Percentiles rank a stretch among this genome's conserved stretches.
Evolutionary conservation across 2,113 vertebrate genomes (phyloP).

Genomic region (Limnothrissa miodon): DNA sequence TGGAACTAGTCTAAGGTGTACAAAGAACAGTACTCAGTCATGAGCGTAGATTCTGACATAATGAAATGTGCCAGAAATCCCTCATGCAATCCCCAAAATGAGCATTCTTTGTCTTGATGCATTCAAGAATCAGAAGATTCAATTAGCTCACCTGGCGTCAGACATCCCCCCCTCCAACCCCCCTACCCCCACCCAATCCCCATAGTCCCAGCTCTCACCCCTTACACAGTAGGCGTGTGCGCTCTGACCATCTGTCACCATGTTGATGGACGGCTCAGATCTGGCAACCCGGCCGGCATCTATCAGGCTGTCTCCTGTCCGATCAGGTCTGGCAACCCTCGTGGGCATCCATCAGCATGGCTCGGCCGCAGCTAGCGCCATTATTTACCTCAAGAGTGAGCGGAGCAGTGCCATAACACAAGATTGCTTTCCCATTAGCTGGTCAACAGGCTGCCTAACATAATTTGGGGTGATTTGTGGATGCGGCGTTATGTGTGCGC

Average conservation of each 20-base stretch:
- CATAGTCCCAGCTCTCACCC: background rate
- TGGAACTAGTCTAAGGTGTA: background rate
- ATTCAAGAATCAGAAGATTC: background rate
- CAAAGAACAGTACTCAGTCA: background rate
- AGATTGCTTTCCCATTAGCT: constrained; percentile 49
- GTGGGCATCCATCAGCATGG: constrained; percentile 27
- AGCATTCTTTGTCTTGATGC: background rate
- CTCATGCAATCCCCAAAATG: background rate
- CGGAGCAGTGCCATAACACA: constrained; percentile 35
- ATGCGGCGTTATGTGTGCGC: constrained; percentile 35
- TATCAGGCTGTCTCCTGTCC: constrained; percentile 25
- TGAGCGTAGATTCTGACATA: background rate
- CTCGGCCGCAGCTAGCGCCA: constrained; percentile 8
- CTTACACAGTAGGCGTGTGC: background rate
- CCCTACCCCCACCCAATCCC: background rate
- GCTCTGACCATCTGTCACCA: background rate
- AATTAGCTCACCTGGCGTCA: constrained; percentile 3
- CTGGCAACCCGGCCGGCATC: constrained; percentile 18
- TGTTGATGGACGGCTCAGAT: constrained; percentile 4
- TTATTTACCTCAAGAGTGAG: constrained; percentile 37
- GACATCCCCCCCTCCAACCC: background rate
- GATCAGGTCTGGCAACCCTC: background rate
- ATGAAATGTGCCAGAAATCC: background rate
- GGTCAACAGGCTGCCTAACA: constrained; percentile 50
- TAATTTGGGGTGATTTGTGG: constrained; percentile 54